Percentiles rank a stretch among this genome's conserved stretches.
Conservation (phyloP, 1,140 invertebrate genomes). For the Apis florea region DNA sequence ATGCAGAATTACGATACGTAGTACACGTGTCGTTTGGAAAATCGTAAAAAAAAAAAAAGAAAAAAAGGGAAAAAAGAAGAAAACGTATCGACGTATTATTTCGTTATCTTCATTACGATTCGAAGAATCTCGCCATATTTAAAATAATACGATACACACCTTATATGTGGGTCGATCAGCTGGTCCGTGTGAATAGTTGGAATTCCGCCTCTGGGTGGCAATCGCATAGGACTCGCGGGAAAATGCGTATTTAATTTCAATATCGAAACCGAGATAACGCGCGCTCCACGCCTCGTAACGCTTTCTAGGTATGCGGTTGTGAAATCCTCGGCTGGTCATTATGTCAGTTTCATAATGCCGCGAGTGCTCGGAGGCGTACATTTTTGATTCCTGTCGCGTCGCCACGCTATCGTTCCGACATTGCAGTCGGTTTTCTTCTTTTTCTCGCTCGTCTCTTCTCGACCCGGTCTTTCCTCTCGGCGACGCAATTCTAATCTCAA, state of each 20-base stretch:
- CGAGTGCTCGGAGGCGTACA: conserved; percentile 30
- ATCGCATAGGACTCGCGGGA: background rate
- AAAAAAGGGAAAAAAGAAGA: no score
- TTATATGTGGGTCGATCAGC: background rate
- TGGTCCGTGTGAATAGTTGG: background rate
- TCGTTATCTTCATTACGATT: background rate
- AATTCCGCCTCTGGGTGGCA: background rate
- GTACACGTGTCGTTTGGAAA: no score
- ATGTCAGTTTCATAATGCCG: conserved; percentile 57
- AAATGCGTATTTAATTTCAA: conserved; percentile 40
- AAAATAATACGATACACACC: background rate
- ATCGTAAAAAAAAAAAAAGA: no score
- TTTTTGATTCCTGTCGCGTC: conserved; percentile 20
- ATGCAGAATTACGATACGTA: no score
- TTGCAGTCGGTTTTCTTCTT: background rate
- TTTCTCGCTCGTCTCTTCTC: background rate
- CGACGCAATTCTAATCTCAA: conserved; percentile 10
- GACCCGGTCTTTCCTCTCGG: background rate
- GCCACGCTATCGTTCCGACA: background rate
- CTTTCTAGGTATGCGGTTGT: conserved; percentile 58
- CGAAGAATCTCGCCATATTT: no score
- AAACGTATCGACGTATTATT: background rate
- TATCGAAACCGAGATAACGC: conserved; percentile 42
- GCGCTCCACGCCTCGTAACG: conserved; percentile 42
- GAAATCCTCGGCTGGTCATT: conserved; percentile 48